Percentiles rank a stretch among this genome's conserved stretches.
Conservation (phyloP, 2,888 invertebrate genomes). For the Cantharis nigra region DNA sequence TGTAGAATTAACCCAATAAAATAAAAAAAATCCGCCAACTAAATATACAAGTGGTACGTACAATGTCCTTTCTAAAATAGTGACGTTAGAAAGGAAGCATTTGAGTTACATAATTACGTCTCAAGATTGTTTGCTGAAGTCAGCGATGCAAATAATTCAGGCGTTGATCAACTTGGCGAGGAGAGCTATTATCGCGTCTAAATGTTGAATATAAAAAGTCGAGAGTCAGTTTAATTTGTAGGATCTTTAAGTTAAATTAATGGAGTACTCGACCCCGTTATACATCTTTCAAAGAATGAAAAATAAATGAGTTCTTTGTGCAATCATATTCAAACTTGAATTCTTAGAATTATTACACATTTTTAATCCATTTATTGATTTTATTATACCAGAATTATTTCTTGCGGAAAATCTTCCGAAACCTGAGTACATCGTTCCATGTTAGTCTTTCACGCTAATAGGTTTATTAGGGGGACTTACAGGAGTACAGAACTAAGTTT, state of each 20-base stretch:
- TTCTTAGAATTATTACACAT: not conserved
- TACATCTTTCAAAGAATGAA: not conserved
- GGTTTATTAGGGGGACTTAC: conserved; percentile 28
- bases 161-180: conserved; percentile 42
- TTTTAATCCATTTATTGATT: not conserved
- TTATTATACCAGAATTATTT: not conserved
- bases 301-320: conserved; percentile 5
- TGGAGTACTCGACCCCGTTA: conserved; percentile 18
- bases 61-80: conserved; percentile 21
- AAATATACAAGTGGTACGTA: conserved; percentile 1
- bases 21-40: not conserved
- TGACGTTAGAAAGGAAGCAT: conserved; percentile 25
- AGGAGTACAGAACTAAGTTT: conserved; percentile 30
- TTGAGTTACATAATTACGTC: conserved; percentile 41
- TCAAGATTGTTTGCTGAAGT: conserved; percentile 44
- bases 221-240: conserved; percentile 26
- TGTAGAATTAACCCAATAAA: not conserved
- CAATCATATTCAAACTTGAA: conserved; percentile 9
- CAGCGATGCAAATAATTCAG: conserved; percentile 46
- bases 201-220: conserved; percentile 31
- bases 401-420: not conserved
- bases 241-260: conserved; percentile 26
- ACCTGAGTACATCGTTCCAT: not conserved
- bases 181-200: conserved; percentile 40
- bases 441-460: conserved; percentile 31